Conservation (phyloP, 2,888 invertebrate species). For the Cistogaster globosa region DNA sequence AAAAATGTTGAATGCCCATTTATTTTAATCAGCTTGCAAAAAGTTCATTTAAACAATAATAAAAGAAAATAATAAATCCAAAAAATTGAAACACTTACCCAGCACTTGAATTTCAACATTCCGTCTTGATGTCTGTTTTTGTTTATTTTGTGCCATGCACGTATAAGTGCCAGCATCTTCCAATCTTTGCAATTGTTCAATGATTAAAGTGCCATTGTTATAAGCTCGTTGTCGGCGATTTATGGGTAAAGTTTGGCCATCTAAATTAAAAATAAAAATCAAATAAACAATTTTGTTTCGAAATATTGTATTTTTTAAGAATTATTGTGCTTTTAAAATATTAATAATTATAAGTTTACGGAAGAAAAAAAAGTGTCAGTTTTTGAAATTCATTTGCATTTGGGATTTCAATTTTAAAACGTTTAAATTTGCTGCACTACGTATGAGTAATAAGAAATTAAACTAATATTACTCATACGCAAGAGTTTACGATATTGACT, state of each 20-base stretch:
- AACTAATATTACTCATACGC: too few relatives aligned
- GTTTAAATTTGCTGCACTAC: too few relatives aligned
- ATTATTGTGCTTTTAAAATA: too few relatives aligned
- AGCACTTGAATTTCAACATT: conserved; percentile 90
- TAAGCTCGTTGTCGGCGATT: conserved; percentile 94
- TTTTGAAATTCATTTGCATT: too few relatives aligned
- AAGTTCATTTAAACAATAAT: not conserved
- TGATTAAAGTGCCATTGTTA: conserved; percentile 92
- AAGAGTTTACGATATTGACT: too few relatives aligned
- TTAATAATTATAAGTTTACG: too few relatives aligned
- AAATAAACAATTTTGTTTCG: conserved; percentile 10
- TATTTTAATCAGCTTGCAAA: not conserved
- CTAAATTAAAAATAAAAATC: conserved; percentile 83
- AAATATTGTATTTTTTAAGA: not conserved
- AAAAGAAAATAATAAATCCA: conserved; percentile 73
- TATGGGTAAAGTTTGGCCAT: conserved; percentile 92
- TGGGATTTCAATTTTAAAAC: too few relatives aligned
- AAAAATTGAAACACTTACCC: conserved; percentile 83
- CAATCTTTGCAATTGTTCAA: conserved; percentile 92
- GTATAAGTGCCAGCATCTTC: conserved; percentile 95
- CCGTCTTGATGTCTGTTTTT: conserved; percentile 90
- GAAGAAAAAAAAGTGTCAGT: too few relatives aligned
- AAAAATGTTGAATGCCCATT: too few relatives aligned
- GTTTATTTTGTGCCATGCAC: conserved; percentile 93
- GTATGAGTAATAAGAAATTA: too few relatives aligned